Conservation (phyloP, 2,797 vertebrate genomes). For the Gastrophryne carolinensis region DNA sequence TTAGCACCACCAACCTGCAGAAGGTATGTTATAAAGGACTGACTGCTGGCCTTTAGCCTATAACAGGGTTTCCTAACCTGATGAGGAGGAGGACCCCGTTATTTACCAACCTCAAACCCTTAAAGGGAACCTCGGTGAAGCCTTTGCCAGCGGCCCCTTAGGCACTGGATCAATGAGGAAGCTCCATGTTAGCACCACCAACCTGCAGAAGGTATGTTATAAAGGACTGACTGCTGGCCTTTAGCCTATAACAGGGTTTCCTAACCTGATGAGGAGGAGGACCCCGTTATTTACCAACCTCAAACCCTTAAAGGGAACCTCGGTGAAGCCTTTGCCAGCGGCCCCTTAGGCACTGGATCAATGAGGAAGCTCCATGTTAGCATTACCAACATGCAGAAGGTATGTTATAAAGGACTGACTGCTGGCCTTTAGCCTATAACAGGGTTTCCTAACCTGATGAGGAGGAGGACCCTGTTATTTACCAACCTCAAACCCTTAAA, state of each 20-base stretch:
- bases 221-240: too few species aligned
- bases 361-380: constrained; percentile 98
- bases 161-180: constrained; percentile 98
- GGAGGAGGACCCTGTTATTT: constrained; percentile 93
- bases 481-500: constrained; percentile 87
- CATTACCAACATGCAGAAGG: constrained; percentile 97
- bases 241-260: too few species aligned
- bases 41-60: too few species aligned
- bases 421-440: too few species aligned
- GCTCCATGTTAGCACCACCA: constrained; percentile 95
- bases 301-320: constrained; percentile 84
- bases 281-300: constrained; percentile 93
- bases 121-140: constrained; percentile 84
- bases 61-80: too few species aligned
- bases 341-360: constrained; percentile 89
- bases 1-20: constrained; percentile 97
- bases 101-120: constrained; percentile 91
- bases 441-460: too few species aligned
- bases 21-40: constrained; percentile 77
- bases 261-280: constrained; percentile 96
- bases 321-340: constrained; percentile 83
- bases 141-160: constrained; percentile 84
- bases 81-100: constrained; percentile 94
- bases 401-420: constrained; percentile 56
- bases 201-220: constrained; percentile 87